phyloP scores from a whole-genome alignment of 2,888 invertebrate genomes.

The Nephrotoma appendiculata region DNA sequence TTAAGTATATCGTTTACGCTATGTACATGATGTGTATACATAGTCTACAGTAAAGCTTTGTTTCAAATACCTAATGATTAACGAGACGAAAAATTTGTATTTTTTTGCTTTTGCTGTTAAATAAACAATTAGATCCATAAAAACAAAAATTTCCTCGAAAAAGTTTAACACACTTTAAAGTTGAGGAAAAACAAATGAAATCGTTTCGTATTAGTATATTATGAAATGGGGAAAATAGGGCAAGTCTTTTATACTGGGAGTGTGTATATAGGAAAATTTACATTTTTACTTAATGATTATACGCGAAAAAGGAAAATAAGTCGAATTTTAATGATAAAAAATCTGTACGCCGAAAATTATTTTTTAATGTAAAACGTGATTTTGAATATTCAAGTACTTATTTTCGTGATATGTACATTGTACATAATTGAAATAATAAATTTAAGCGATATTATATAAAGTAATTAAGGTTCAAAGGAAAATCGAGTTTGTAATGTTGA shows the following conservation, averaged over 20 bases:
- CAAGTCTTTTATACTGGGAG: neutral
- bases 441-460: neutral
- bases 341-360: neutral
- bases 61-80: neutral
- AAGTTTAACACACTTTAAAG: neutral
- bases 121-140: neutral
- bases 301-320: neutral
- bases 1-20: neutral
- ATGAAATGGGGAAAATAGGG: neutral
- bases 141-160: neutral
- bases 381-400: neutral
- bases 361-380: neutral
- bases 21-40: neutral
- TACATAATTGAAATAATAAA: neutral
- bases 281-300: neutral
- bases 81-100: neutral
- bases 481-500: neutral
- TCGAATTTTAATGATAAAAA: neutral
- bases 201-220: neutral
- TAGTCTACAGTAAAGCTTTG: neutral
- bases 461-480: neutral
- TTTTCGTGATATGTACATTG: neutral
- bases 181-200: neutral
- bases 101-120: neutral
- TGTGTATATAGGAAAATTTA: neutral